Conservation (phyloP, 2,888 invertebrate genomes). For the Lochmaea capreae region DNA sequence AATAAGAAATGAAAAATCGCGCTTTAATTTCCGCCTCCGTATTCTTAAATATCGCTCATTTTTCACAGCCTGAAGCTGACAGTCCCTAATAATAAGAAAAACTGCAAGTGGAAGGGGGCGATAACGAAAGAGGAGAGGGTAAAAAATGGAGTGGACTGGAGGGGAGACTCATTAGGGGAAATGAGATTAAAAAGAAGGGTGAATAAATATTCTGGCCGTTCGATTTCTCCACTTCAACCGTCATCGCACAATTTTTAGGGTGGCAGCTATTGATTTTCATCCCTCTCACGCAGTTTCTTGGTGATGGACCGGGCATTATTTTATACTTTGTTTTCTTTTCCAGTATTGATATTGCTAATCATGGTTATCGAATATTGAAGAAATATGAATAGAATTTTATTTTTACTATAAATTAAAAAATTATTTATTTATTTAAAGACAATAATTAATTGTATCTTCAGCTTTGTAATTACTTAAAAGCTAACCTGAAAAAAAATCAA, state of each 20-base stretch:
- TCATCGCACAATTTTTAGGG: slow-evolving; percentile 46
- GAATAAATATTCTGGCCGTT: slow-evolving; percentile 53
- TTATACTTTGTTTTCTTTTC: slow-evolving; percentile 26
- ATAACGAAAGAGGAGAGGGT: slow-evolving; percentile 34
- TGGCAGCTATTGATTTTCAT: slow-evolving; percentile 41
- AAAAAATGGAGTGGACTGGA: slow-evolving; percentile 44
- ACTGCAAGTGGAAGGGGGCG: slow-evolving; percentile 38
- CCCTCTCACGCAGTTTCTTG: slow-evolving; percentile 36
- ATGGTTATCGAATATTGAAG: neutral
- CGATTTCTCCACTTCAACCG: slow-evolving; percentile 50
- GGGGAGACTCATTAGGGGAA: slow-evolving; percentile 52
- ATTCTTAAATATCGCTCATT: slow-evolving; percentile 60
- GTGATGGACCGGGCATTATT: slow-evolving; percentile 31
- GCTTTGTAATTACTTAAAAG: too few species aligned
- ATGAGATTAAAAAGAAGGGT: slow-evolving; percentile 55
- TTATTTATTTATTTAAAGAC: too few species aligned
- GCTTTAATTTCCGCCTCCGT: slow-evolving; percentile 56
- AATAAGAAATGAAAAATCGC: slow-evolving; percentile 56
- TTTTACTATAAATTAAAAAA: neutral
- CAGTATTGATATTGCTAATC: neutral
- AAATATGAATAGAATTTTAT: neutral
- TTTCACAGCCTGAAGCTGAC: slow-evolving; percentile 60
- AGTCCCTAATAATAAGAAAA: slow-evolving; percentile 54
- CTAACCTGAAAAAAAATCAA: too few species aligned
- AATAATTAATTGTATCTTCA: too few species aligned